Evolutionary conservation across 2,888 invertebrate genomes (phyloP).

Genomic region (Diaphora mendica): DNA sequence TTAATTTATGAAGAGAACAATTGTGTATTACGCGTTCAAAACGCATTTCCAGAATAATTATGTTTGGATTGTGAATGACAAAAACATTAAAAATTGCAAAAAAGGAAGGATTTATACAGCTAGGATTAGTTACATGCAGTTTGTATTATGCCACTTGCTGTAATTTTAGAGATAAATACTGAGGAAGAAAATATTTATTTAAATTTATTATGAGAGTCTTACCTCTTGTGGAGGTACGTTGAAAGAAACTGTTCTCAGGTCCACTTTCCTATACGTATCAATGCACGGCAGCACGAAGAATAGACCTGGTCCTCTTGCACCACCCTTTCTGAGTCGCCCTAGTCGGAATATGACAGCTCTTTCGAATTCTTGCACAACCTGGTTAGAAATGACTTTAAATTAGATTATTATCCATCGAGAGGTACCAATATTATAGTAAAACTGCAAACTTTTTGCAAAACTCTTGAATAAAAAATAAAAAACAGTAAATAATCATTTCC

Average conservation of each 20-base stretch:
- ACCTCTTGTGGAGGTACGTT: slow-evolving; percentile 99
- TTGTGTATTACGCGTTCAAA: background rate
- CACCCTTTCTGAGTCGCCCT: slow-evolving; percentile 91
- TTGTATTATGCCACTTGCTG: background rate
- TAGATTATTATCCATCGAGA: background rate
- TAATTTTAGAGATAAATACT: background rate
- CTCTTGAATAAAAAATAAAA: too few species aligned
- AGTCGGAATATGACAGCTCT: slow-evolving; percentile 95
- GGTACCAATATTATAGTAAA: background rate
- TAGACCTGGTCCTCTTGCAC: slow-evolving; percentile 94
- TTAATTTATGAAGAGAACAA: too few species aligned
- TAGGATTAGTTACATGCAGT: background rate
- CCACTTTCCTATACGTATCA: slow-evolving; percentile 96
- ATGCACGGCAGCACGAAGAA: slow-evolving; percentile 98
- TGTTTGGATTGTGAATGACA: background rate
- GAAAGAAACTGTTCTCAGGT: slow-evolving; percentile 96
- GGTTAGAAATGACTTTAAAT: slow-evolving; percentile 30
- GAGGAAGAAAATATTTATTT: background rate
- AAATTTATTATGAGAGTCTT: slow-evolving; percentile 32
- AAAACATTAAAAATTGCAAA: background rate
- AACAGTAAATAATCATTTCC: background rate
- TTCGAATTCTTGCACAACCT: slow-evolving; percentile 95
- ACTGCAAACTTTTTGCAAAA: background rate
- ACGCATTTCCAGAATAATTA: background rate
- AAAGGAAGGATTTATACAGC: background rate